Base-by-base conservation (phyloP, 1,140 invertebrate species). In the Callitettix versicolor region DNA sequence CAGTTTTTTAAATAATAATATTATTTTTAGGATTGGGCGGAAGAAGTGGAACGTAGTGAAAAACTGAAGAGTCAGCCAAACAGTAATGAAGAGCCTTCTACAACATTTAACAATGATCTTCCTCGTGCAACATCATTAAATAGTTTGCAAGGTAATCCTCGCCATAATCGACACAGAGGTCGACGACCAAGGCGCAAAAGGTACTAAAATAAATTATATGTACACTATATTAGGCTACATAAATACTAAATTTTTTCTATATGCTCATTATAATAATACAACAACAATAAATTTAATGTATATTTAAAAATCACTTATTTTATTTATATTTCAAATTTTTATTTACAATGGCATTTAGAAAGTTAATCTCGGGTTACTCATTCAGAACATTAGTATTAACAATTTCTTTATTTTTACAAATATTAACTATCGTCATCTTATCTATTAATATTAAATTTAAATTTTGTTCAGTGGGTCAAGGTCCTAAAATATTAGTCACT, bases 11-110 rank as follows among this genome's bases (percentile, higher is more conserved):
- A 50, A 2, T 33, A 21, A 22, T 53, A 15, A 14, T 42, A 17
- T 43, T 34, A 14, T 3, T 40, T 51, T 22, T 22, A 61, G 60
- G 57, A 60, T 48, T 62, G 61, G 61, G 57, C 56, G 43, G 61
- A 60, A 34, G 59, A 59, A 30, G 59, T 62, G 24, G 61, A 62
- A 34, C 44, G 53, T 36, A 58, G 54, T 52, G 61, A 62, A 17
- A 18, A 11, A 40, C 4, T 44, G 11, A 52, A 52, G 24, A 52
- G n/a, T 11, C 33, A 34, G 1, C 24, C 15, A 26, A 53, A 44
- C 24, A 46, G 22, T 2, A 49, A 43, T 42, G 30, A 42, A 7
- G 36, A 51, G 17, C 2, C 34, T 36, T 51, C n/a, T n/a, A 34
- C 15, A 36, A 20, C 36, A n/a, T 36, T 34, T 3, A 38, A 2